Evolutionary conservation across 2,113 vertebrate genomes (phyloP), one percentile per base, ranked within the genome.

Genomic region (Beaufortia kweichowensis): DNA sequence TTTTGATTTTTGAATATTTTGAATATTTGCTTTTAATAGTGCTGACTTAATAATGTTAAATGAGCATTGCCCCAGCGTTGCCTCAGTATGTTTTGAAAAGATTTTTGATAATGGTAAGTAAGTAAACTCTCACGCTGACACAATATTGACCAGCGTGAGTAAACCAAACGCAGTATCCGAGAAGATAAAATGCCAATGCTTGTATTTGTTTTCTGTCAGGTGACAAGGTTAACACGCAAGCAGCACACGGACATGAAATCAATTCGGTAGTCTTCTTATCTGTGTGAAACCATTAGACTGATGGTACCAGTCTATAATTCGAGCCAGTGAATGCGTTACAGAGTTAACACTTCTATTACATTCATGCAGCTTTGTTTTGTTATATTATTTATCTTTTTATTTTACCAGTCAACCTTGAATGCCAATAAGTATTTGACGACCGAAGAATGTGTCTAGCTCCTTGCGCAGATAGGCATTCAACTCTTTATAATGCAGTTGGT

Each of bases 151-250:
- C 9, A 31, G 31, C 26, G 19, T 78, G 46, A 33, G 21, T 63
- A 56, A 62, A 72, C 50, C 43, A 43, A 57, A 63, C 56, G 43
- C 31, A 28, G 26, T 28, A 55, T 63, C 59, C 2, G 24, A 63
- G 23, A 12, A 63, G 67, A 71, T 70, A 69, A 78, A 60, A 69
- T 55, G 46, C 41, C 46, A 61, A 39, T 35, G 53, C 67, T 24
- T 63, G 55, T 53, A 62, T 71, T 78, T 78, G 67, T 70, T 71
- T 78, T 63, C 59, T 35, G 39, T 78, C 76, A 78, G 57, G 68
- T 56, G 46, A 62, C 48, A 28, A 78, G 43, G 76, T 71, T 55
- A 69, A 78, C 70, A 78, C 31, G 29, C 66, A 50, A 68, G 26
- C 31, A 11, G 59, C 53, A 71, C 39, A 11, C 56, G 50, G 67